Evolutionary conservation across 2,113 vertebrate genomes (phyloP), one percentile per base, ranked within the genome.

Genomic region (Plotosus lineatus): DNA sequence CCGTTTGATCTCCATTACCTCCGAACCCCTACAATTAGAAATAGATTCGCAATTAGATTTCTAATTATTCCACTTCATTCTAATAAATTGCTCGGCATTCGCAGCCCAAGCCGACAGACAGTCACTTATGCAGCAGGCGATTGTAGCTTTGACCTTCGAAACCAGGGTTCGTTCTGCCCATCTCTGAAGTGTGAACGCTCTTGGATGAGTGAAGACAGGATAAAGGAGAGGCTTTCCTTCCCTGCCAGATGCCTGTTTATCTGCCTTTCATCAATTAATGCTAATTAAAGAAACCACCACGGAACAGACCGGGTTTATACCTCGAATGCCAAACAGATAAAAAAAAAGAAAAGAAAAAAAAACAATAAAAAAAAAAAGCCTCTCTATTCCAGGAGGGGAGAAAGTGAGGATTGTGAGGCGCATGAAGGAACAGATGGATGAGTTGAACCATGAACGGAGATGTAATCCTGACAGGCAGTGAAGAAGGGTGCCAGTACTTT

Each of bases 201-300:
- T 9, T 42, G 38, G 69, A 33, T 42, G 66, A 46, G 48, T 15
- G 21, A 11, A 17, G n/a, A 38, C 46, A 66, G 74, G 56, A 82
- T 72, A 68, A 79, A 81, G 50, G 77, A 61, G 66, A 60, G 75
- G 50, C 75, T 58, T 77, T 58, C 38, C 74, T 46, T 60, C 42
- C 26, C 76, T 60, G 69, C 66, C 83, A 85, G 85, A 85, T 80
- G 79, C 77, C 76, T 48, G 48, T 65, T 75, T 80, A 86, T 85
- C 85, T 76, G 65, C 19, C 81, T 85, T 83, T 85, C 68, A 84
- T 88, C 83, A 85, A 85, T 82, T 84, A 85, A 68, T 53, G 76
- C 79, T 80, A 85, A 88, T 88, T 86, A 85, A 82, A 88, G 77
- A 55, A 77, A 75, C 68, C 42, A 72, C 74, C 42, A 69, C 33